Percentiles rank a stretch among this genome's conserved stretches.
Evolutionary conservation across 2,888 invertebrate genomes (phyloP).

Genomic region (Cryptocephalus moraei): DNA sequence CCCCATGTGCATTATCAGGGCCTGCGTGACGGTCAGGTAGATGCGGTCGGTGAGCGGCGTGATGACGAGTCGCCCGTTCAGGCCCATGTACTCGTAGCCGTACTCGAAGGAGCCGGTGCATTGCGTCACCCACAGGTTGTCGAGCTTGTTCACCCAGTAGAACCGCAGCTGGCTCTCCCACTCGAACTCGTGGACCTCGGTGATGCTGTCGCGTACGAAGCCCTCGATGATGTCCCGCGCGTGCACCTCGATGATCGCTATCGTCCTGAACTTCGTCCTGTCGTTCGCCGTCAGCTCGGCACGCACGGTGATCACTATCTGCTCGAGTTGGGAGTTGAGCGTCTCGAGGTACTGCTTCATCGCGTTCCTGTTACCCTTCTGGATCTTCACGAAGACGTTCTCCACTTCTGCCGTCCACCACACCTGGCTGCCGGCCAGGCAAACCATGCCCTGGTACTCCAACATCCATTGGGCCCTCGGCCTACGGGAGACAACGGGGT

Average conservation of each 20-base stretch:
- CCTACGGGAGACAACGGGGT: conserved; percentile 9
- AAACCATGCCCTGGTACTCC: conserved; percentile 64
- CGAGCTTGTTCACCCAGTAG: conserved; percentile 77
- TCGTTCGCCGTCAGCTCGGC: conserved; percentile 69
- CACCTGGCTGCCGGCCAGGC: conserved; percentile 68
- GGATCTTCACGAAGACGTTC: conserved; percentile 67
- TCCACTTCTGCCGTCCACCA: conserved; percentile 97
- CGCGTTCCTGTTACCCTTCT: conserved; percentile 68
- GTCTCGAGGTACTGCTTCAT: conserved; percentile 82
- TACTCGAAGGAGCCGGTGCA: conserved; percentile 83
- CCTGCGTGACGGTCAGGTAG: conserved; percentile 87
- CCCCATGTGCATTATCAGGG: conserved; percentile 82
- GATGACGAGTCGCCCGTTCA: conserved; percentile 83
- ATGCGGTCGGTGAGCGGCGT: conserved; percentile 89
- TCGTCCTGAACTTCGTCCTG: conserved; percentile 76
- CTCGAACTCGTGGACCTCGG: conserved; percentile 76
- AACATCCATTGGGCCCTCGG: conserved; percentile 78
- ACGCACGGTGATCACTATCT: conserved; percentile 67
- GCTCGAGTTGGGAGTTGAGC: conserved; percentile 73
- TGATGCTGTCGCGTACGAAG: conserved; percentile 70
- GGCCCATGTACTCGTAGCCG: conserved; percentile 92
- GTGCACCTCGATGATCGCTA: conserved; percentile 86
- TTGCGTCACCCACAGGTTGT: conserved; percentile 73
- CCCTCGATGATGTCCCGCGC: conserved; percentile 81
- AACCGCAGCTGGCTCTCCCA: conserved; percentile 92